Conservation (phyloP, 2,113 vertebrate species). For the Condylura cristata region DNA sequence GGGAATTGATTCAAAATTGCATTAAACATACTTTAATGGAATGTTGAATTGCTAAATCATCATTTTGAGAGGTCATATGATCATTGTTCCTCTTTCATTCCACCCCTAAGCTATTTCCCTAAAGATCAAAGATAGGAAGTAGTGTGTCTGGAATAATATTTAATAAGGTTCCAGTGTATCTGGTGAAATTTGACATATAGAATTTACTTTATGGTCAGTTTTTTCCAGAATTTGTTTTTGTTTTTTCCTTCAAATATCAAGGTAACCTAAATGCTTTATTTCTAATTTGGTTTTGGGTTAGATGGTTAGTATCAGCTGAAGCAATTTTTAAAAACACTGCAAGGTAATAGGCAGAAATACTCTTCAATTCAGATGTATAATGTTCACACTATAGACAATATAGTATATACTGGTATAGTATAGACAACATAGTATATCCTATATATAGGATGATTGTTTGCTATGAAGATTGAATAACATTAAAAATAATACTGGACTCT, state of each 20-base stretch:
- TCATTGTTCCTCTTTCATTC: background rate
- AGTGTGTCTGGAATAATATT: background rate
- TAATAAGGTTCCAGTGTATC: background rate
- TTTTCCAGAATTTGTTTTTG: background rate
- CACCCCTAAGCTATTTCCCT: constrained; percentile 23
- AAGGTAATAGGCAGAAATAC: background rate
- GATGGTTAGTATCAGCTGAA: background rate
- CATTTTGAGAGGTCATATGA: constrained; percentile 53
- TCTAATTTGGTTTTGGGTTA: background rate
- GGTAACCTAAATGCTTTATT: background rate
- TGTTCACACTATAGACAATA: background rate
- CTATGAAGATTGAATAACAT: background rate
- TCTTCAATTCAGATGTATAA: background rate
- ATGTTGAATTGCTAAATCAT: constrained; percentile 67
- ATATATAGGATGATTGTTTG: background rate
- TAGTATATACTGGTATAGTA: background rate
- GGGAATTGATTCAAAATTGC: constrained; percentile 59
- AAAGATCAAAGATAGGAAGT: background rate
- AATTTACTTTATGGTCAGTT: background rate
- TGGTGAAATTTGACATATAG: background rate
- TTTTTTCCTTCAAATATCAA: background rate
- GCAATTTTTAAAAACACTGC: background rate
- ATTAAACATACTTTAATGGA: constrained; percentile 56
- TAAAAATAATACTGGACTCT: background rate
- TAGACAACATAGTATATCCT: background rate